Base-by-base conservation (phyloP, 2,113 vertebrate species). In the Accipiter cooperii region DNA sequence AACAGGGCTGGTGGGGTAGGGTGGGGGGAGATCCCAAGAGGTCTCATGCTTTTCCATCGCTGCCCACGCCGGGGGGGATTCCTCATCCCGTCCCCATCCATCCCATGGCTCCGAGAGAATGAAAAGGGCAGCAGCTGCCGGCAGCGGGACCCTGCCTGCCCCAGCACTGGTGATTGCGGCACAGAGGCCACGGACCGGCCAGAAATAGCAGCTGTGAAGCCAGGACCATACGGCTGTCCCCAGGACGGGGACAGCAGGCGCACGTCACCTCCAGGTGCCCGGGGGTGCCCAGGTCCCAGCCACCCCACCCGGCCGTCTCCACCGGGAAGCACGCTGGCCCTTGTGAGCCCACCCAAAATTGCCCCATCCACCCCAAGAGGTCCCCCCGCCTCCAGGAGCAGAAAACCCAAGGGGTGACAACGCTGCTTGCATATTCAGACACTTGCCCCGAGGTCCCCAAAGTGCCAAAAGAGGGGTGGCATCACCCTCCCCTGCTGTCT, bases 371-470 rank as follows among this genome's bases (percentile, higher is more conserved):
- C 22, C 24, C 40, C 3, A 1, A 79, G 34, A 8, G 40, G 7
- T 17, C 0, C 4, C 24, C 6, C 7, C 6, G 58, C 25, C 55
- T 75, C 10, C 5, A 2, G 8, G 10, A 57, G 46, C 12, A 19
- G 60, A 8, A 44, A 61, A 42, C 26, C 10, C 82, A 49, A 57
- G 1, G 38, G 19, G 29, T 29, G 5, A 44, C 42, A 80, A 61
- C 4, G 1, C 17, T 6, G 0, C 18, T 14, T 12, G 14, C 1
- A 1, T 8, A n/a, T 52, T 52, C 9, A 70, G 55, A 18, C 5
- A 2, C 21, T 49, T 29, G 36, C 29, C 25, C 60, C 31, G 6
- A 20, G 5, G 34, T 47, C 73, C 68, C 34, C 40, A 21, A 69
- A 52, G 14, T 24, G 17, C 6, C 5, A 16, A 9, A 55, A 28